Evolutionary conservation across 2,888 invertebrate species (phyloP).

Genomic region (Stenoptilia bipunctidactyla): DNA sequence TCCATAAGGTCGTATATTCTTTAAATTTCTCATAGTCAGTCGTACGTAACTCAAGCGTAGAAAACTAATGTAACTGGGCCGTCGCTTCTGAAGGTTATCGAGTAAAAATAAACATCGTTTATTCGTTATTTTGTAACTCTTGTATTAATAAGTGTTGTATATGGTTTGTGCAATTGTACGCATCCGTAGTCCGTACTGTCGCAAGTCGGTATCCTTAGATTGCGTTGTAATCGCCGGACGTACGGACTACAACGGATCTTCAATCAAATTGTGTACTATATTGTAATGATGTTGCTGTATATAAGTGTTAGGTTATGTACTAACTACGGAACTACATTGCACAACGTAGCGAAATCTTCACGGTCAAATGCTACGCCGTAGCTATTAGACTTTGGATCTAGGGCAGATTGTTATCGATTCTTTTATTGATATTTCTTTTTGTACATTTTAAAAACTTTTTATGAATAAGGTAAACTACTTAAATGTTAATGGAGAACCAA

Average conservation of each 20-base stretch:
- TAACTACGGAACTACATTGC: constrained; percentile 48
- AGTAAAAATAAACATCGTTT: constrained; percentile 44
- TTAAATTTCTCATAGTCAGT: constrained; percentile 31
- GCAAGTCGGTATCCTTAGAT: constrained; percentile 55
- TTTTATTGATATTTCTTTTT: too few species aligned
- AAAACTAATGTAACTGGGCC: constrained; percentile 50
- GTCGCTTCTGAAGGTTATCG: constrained; percentile 57
- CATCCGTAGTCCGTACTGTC: constrained; percentile 66
- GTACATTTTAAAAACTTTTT: too few species aligned
- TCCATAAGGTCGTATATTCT: constrained; percentile 28
- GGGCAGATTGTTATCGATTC: too few species aligned
- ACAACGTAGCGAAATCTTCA: constrained; percentile 29
- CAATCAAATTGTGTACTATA: background rate
- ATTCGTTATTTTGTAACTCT: constrained; percentile 61
- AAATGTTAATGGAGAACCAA: too few species aligned
- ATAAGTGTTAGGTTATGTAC: background rate
- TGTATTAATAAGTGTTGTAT: constrained; percentile 54
- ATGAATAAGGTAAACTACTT: too few species aligned
- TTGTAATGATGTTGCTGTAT: background rate
- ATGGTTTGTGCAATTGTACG: constrained; percentile 53
- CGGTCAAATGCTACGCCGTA: constrained; percentile 20
- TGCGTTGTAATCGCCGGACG: constrained; percentile 66
- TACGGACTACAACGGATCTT: constrained; percentile 12
- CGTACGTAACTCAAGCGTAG: constrained; percentile 61
- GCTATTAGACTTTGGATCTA: background rate